Evolutionary conservation across 1,140 invertebrate genomes (phyloP), one percentile per base, ranked within the genome.

Genomic region (Drosophila hydei): DNA sequence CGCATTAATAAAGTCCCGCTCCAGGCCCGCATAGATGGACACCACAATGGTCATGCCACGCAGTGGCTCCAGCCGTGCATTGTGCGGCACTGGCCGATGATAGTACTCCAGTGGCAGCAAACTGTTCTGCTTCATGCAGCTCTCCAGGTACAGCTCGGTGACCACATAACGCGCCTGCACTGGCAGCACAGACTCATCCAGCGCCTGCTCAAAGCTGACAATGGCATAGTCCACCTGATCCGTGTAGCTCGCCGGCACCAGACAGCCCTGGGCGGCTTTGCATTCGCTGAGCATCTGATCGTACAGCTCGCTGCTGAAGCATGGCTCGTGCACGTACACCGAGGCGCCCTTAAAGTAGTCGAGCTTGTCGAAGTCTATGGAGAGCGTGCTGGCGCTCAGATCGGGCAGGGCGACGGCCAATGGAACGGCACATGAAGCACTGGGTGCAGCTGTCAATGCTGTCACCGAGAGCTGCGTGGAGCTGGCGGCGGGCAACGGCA

Each of bases 1-100:
- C 68, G 94, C 92, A 54, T 94, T 93, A 2, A 97, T 92, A 80
- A 95, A 97, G 16, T 93, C 92, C 54, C 96, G 92, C 92, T 97
- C 96, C 8, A 93, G 92, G 0, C 94, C 94, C 2, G 92, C 91
- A 87, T 96, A 97, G 1, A 94, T 95, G 77, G 96, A 97, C 61
- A 97, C 93, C 3, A 95, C 95, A 27, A 97, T 93, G 0, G 96
- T 95, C 87, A 95, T 96, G 33, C 94, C 94, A 0, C 92, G 73
- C 16, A 98, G 91, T 1, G 95, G 95, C 60, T 92, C 92, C 0
- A 80, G 70, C n/a, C 92, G 80, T 7, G 91, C 84, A 1, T 88
- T 85, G 18, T 93, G 79, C 7, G 89, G 85, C 19, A 96, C 79
- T 0, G 95, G 95, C 25, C 90, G 90, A 81, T 96, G 95, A 76